phyloP scores from a whole-genome alignment of 1,140 invertebrate genomes.

The Drosophila leontia region DNA sequence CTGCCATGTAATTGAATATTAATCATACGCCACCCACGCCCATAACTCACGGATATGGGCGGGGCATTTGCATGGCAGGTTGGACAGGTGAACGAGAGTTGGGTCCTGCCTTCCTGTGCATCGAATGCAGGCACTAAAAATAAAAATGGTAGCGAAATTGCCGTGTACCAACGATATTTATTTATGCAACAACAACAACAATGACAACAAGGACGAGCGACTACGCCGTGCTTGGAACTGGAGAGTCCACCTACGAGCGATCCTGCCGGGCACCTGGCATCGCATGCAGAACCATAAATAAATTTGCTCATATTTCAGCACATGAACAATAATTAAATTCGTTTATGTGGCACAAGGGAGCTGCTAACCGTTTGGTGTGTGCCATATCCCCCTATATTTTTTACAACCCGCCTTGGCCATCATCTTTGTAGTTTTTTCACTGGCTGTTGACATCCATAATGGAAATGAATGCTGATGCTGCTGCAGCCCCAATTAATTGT shows the following conservation, averaged over 20 bases:
- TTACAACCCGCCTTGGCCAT: conserved; percentile 8
- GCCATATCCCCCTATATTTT: background rate
- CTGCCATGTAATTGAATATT: conserved; percentile 78
- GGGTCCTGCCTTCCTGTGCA: conserved; percentile 43
- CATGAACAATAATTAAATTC: conserved; percentile 83
- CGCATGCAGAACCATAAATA: conserved; percentile 72
- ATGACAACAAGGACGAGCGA: conserved; percentile 51
- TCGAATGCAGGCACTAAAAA: conserved; percentile 47
- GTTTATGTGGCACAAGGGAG: conserved; percentile 74
- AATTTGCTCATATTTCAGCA: conserved; percentile 81
- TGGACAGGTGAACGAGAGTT: conserved; percentile 65
- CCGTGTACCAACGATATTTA: conserved; percentile 47
- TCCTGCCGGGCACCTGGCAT: conserved; percentile 40
- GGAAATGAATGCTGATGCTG: conserved; percentile 79
- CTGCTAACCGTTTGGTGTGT: conserved; percentile 48
- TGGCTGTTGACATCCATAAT: conserved; percentile 76
- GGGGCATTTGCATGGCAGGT: conserved; percentile 43
- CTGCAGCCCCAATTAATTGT: conserved; percentile 72
- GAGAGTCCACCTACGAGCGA: conserved; percentile 26
- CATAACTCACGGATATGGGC: conserved; percentile 59
- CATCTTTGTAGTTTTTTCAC: conserved; percentile 43
- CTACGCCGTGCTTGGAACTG: conserved; percentile 17
- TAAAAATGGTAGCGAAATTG: conserved; percentile 28
- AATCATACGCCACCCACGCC: conserved; percentile 72
- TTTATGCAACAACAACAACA: conserved; percentile 69